Percentiles rank a stretch among this genome's conserved stretches.
Evolutionary conservation across 2,888 invertebrate species (phyloP).

Genomic region (Morpho deidamia): DNA sequence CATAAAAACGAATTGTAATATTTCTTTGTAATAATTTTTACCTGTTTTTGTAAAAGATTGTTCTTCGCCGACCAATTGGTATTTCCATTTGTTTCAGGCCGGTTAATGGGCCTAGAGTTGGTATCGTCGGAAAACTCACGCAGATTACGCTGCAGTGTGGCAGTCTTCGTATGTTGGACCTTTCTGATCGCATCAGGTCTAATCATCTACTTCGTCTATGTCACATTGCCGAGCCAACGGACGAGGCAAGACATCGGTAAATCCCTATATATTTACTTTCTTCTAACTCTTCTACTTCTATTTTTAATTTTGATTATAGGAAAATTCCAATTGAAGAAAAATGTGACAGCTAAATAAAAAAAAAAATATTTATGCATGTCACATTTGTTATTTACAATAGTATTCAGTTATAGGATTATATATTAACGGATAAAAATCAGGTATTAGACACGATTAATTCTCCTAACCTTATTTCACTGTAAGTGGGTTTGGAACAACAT

Average conservation of each 20-base stretch:
- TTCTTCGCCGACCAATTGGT: constrained; percentile 17
- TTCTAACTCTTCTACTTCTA: neutral
- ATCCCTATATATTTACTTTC: neutral
- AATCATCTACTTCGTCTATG: constrained; percentile 45
- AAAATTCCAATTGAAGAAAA: too few species aligned
- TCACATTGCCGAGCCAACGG: constrained; percentile 35
- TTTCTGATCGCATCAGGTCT: constrained; percentile 51
- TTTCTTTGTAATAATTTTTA: too few species aligned
- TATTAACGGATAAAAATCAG: too few species aligned
- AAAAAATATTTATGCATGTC: too few species aligned
- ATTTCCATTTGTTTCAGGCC: constrained; percentile 51
- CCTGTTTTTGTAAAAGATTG: neutral
- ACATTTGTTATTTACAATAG: too few species aligned
- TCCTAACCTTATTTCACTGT: too few species aligned
- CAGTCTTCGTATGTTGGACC: constrained; percentile 67
- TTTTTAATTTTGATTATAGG: too few species aligned
- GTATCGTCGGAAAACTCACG: constrained; percentile 46
- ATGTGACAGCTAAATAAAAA: too few species aligned
- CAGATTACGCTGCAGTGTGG: constrained; percentile 60
- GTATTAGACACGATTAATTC: too few species aligned
- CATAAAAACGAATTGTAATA: too few species aligned
- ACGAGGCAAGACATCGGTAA: constrained; percentile 58
- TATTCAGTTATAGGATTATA: too few species aligned
- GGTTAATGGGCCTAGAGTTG: constrained; percentile 61
- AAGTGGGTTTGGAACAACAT: too few species aligned